Evolutionary conservation across 92 coral and sea anemone species (phyloP), one percentile per base, ranked within the genome.

Genomic region (Muricea muricata): DNA sequence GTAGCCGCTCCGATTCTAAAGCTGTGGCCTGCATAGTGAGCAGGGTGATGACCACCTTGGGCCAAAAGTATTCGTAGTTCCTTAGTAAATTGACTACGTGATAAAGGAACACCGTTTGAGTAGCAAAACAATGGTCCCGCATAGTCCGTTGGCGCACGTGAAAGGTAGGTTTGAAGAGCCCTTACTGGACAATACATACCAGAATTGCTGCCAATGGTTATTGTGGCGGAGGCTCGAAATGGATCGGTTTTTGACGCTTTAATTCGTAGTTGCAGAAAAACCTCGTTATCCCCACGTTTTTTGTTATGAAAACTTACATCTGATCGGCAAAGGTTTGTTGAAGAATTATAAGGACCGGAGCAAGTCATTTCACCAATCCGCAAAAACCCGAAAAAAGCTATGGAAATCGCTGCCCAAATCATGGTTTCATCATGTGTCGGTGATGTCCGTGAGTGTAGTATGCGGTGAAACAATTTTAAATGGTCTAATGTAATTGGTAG

Each of bases 341-440:
- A 54, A 8, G n/a, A 41, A 24, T 71, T 25, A 35, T 12, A 83
- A 3, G 4, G 28, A 2, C 26, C 8, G 69, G 73, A 65, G 66
- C 88, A 84, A 24, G 91, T 88, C 28, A 88, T 42, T 42, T 88
- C 88, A 24, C 88, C 81, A 6, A 88, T 48, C 31, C 85, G 39
- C 7, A 84, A 54, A 28, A 83, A 85, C 20, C 88, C 88, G 40
- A 87, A 87, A 54, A 87, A 87, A 0, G 87, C 91, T 0, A 87
- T 26, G 2, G 84, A 60, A 80, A 82, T 83, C 24, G 79, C 71
- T 0, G 88, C 85, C 82, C n/a, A n/a, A n/a, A n/a, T n/a, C n/a
- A n/a, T n/a, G n/a, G n/a, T n/a, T n/a, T n/a, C n/a, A n/a, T n/a
- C n/a, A n/a, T n/a, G n/a, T n/a, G n/a, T n/a, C n/a, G n/a, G n/a